phyloP scores from a whole-genome alignment of 2,888 invertebrate genomes.

The Phyllotreta cruciferae region DNA sequence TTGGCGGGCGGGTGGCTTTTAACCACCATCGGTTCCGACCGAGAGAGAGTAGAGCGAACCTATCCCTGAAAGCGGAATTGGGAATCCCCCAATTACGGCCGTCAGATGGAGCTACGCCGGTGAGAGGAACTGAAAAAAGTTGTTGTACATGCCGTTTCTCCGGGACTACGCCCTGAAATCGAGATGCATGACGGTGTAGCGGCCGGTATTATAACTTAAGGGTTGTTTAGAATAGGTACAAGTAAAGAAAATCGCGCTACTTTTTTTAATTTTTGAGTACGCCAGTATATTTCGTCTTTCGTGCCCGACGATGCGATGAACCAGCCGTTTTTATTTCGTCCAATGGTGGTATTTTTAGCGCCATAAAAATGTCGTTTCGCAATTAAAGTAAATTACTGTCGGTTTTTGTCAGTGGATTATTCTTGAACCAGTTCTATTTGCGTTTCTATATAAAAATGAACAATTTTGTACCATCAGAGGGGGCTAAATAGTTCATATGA shows the following conservation, averaged over 20 bases:
- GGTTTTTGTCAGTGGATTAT: constrained; percentile 28
- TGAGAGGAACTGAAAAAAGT: constrained; percentile 51
- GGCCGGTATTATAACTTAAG: neutral
- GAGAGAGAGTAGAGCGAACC: neutral
- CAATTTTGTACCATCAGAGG: neutral
- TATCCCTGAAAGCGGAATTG: constrained; percentile 49
- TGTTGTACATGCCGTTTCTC: constrained; percentile 43
- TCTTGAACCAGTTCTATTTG: constrained; percentile 33
- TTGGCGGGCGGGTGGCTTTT: constrained; percentile 37
- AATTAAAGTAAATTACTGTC: constrained; percentile 25
- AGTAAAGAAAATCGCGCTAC: too few relatives aligned
- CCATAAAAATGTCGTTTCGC: constrained; percentile 25
- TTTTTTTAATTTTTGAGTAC: too few relatives aligned
- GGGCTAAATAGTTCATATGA: neutral
- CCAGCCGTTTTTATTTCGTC: constrained; percentile 6
- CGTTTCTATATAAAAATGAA: constrained; percentile 1
- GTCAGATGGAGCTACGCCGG: constrained; percentile 51
- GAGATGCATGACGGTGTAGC: constrained; percentile 23
- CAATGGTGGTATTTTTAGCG: constrained; percentile 13
- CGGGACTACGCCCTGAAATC: constrained; percentile 45
- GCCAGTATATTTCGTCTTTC: too few relatives aligned
- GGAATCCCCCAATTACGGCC: constrained; percentile 52
- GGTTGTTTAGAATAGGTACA: too few relatives aligned
- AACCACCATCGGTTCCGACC: constrained; percentile 44
- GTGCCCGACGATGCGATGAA: neutral